Evolutionary conservation across 1,140 invertebrate species (phyloP), one percentile per base, ranked within the genome.

Genomic region (Diplogasteroides magnus): DNA sequence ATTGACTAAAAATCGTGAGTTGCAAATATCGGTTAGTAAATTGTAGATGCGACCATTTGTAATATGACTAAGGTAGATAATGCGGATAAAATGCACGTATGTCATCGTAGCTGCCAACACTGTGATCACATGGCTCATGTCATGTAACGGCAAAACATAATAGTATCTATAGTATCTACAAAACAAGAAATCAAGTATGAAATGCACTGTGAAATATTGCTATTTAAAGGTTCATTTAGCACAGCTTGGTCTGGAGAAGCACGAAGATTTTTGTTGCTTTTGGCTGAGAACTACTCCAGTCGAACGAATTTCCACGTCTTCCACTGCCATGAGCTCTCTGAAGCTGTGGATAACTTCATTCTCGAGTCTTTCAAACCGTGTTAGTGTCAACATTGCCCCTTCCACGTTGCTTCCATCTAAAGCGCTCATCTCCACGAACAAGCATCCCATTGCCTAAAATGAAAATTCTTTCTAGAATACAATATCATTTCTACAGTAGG

Each of bases 391-490:
- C 29, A 78, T 71, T 31, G 77, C 75, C 26, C 64, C 69, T 31
- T 78, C 77, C 31, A 79, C 68, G 57, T 78, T 78, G 6, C 66
- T 75, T 29, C 77, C 76, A 37, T 78, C 77, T 27, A 74, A 55
- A 23, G 77, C 77, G 64, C 77, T 79, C 15, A 66, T 72, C 68
- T 78, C 77, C 37, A 78, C 71, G 64, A 78, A 78, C 23, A 75
- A 64, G 14, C 73, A 74, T 32, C 67, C 76, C 60, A 78, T 58
- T 14, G 76, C 37, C 77, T 78, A 37, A 61, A 77, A 59, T 25
- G 55, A 32, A n/a, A n/a, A n/a, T n/a, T n/a, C n/a, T n/a, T n/a
- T n/a, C 15, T 0, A 25, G 64, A n/a, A 28, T 59, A 2, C 13
- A 73, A 23, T 28, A n/a, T 15, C 2, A 19, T 59, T 37, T 28